phyloP scores from a whole-genome alignment of 2,113 vertebrate species.

The Apteryx owenii region DNA sequence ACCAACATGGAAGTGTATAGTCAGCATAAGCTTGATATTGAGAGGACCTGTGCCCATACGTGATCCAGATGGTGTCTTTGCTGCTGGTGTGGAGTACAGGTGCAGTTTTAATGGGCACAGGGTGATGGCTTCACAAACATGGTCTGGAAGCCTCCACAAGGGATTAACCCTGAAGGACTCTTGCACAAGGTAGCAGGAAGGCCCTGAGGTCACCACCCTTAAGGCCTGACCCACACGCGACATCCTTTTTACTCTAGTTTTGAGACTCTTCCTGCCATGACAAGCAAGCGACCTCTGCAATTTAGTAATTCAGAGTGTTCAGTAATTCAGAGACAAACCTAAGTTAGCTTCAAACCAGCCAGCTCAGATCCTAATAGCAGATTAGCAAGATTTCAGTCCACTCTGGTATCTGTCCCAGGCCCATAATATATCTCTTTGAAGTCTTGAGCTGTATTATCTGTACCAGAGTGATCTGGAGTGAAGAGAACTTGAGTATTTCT shows the following conservation, averaged over 20 bases:
- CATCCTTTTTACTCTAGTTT: neutral
- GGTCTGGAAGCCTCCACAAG: neutral
- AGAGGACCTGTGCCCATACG: neutral
- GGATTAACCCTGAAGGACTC: neutral
- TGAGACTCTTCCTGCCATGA: neutral
- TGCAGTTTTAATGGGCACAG: neutral
- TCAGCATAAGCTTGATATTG: neutral
- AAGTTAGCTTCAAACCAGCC: neutral
- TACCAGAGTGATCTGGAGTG: neutral
- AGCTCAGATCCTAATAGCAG: neutral
- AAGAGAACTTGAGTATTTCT: neutral
- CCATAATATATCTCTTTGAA: neutral
- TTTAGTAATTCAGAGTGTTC: neutral
- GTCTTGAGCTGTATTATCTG: neutral
- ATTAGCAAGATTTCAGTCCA: neutral
- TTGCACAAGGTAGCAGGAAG: neutral
- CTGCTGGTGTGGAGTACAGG: neutral
- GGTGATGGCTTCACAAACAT: neutral
- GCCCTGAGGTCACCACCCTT: neutral
- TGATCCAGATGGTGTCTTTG: neutral
- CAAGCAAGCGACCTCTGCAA: neutral
- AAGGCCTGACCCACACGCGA: fast-evolving
- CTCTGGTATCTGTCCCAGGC: neutral
- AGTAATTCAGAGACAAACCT: neutral
- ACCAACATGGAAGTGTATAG: neutral